Evolutionary conservation across 2,888 invertebrate genomes (phyloP).

Genomic region (Drosophila ezoana): DNA sequence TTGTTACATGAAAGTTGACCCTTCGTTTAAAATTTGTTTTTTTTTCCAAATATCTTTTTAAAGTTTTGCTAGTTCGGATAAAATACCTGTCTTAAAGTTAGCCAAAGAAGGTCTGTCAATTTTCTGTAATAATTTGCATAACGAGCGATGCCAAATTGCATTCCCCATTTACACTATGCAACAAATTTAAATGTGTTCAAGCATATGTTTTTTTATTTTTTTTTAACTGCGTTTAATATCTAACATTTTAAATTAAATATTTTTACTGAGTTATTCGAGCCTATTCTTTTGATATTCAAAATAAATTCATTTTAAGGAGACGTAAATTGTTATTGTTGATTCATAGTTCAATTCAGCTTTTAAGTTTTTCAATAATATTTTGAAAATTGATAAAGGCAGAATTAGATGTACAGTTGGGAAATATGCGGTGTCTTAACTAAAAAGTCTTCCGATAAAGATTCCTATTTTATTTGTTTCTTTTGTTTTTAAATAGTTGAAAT

Average conservation of each 20-base stretch:
- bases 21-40: conserved; percentile 36
- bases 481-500: too few species aligned
- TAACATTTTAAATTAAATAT: not conserved
- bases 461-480: too few species aligned
- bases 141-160: conserved; percentile 39
- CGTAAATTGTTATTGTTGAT: too few species aligned
- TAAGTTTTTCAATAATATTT: too few species aligned
- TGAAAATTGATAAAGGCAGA: too few species aligned
- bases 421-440: too few species aligned
- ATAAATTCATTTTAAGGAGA: too few species aligned
- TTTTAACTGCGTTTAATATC: not conserved
- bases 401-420: too few species aligned
- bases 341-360: too few species aligned
- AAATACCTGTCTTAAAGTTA: conserved; percentile 13
- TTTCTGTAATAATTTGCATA: conserved; percentile 77
- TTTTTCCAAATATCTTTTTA: not conserved
- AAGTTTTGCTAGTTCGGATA: conserved; percentile 1
- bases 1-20: conserved; percentile 81
- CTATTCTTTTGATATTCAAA: too few species aligned
- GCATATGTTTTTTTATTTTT: not conserved
- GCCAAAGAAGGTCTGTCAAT: conserved; percentile 55
- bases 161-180: conserved; percentile 36
- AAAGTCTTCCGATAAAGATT: too few species aligned
- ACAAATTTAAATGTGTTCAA: conserved; percentile 14
- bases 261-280: not conserved